Evolutionary conservation across 2,113 vertebrate species (phyloP).

Genomic region (Corythaixoides concolor): DNA sequence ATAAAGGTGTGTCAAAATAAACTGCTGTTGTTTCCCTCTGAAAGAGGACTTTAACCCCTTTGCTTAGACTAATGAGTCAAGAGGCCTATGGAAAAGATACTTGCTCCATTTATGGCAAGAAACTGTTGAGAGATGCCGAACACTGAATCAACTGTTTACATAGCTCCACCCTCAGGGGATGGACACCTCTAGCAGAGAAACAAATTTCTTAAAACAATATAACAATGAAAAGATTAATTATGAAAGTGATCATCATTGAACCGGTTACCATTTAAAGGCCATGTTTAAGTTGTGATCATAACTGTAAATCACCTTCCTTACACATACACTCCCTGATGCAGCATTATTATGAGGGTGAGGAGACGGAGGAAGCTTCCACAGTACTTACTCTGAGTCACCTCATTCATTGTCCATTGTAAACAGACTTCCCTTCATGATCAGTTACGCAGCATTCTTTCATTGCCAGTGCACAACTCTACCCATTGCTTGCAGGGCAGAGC

Average conservation of each 20-base stretch:
- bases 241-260: background rate
- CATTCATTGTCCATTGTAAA: background rate
- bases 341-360: accelerated
- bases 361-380: background rate
- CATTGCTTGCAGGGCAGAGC: background rate
- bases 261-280: background rate
- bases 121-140: background rate
- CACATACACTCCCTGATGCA: background rate
- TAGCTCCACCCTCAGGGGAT: background rate
- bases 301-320: background rate
- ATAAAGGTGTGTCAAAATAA: background rate
- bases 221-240: background rate
- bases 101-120: background rate
- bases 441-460: background rate
- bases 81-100: background rate
- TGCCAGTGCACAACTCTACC: background rate
- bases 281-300: background rate
- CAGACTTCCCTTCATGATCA: background rate
- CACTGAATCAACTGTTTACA: background rate
- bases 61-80: background rate
- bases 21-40: background rate
- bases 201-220: background rate
- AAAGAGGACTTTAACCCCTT: background rate
- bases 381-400: background rate
- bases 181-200: background rate